Conservation (phyloP, 2,888 invertebrate genomes). For the Bedellia somnulentella region DNA sequence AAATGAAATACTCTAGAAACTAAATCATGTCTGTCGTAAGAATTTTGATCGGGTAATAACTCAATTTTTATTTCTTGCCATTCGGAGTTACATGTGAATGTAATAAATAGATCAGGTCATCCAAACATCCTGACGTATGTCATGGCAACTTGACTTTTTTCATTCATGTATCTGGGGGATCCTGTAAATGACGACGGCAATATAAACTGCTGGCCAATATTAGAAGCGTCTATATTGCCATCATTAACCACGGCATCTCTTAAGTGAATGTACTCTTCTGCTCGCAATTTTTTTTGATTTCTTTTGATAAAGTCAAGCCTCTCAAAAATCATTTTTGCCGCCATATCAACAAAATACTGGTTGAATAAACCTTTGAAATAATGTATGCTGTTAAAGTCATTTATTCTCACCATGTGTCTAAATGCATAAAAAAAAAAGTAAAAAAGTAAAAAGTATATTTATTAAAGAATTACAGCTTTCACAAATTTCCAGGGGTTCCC, state of each 20-base stretch:
- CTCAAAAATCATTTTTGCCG: constrained; percentile 19
- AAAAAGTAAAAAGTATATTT: too few species aligned
- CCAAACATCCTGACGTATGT: constrained; percentile 16
- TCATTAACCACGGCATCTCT: too few species aligned
- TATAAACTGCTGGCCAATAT: constrained; percentile 7
- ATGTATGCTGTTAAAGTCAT: too few species aligned
- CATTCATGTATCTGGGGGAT: constrained; percentile 6
- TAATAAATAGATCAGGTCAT: constrained; percentile 13
- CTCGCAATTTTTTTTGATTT: constrained; percentile 18
- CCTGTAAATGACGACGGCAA: constrained; percentile 11
- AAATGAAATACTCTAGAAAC: constrained; percentile 14
- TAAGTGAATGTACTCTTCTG: constrained; percentile 17
- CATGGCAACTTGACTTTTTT: constrained; percentile 8
- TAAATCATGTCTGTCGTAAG: constrained; percentile 17
- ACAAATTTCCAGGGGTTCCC: too few species aligned
- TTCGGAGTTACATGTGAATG: constrained; percentile 14
- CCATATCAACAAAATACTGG: constrained; percentile 18
- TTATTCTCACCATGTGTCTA: too few species aligned
- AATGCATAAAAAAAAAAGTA: too few species aligned
- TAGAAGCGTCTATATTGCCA: constrained; percentile 8
- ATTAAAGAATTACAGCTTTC: too few species aligned
- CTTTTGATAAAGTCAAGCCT: constrained; percentile 16
- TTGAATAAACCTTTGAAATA: constrained; percentile 14
- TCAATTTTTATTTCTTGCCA: constrained; percentile 15
- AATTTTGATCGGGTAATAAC: constrained; percentile 12